Percentiles rank a stretch among this genome's conserved stretches.
phyloP scores from a whole-genome alignment of 2,797 vertebrate species.

The Periparus ater region DNA sequence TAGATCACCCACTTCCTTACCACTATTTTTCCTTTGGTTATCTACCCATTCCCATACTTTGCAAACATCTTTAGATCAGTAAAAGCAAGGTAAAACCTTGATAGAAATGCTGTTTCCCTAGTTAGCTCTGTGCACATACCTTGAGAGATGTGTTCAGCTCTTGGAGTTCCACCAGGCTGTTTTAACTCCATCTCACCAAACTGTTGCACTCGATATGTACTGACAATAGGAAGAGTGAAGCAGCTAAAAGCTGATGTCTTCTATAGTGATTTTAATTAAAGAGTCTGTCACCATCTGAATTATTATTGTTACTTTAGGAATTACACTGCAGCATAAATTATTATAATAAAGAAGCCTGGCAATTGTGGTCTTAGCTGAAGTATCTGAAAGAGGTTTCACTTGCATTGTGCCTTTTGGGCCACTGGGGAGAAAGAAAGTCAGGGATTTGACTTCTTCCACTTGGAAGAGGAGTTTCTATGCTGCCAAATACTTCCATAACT shows the following conservation, averaged over 20 bases:
- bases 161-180: neutral
- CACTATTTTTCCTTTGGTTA: neutral
- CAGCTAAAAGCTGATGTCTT: neutral
- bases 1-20: neutral
- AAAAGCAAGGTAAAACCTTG: neutral
- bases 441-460: neutral
- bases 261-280: constrained; percentile 4
- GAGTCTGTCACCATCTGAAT: constrained; percentile 26
- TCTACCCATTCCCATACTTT: neutral
- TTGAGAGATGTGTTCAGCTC: neutral
- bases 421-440: neutral
- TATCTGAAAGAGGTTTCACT: neutral
- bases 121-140: neutral
- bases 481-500: neutral
- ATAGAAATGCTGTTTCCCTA: neutral
- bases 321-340: constrained; percentile 26
- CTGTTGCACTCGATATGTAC: neutral
- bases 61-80: neutral
- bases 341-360: neutral
- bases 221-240: neutral
- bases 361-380: neutral
- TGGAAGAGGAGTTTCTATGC: neutral
- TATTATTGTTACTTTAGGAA: constrained; percentile 50
- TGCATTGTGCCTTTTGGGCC: neutral
- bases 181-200: neutral